These are phyloP conservation scores for Temnopleurus reevesii DNA, from an alignment of 53 echinoderm and acorn worm genomes.

Conservation along the genomic window DNA sequence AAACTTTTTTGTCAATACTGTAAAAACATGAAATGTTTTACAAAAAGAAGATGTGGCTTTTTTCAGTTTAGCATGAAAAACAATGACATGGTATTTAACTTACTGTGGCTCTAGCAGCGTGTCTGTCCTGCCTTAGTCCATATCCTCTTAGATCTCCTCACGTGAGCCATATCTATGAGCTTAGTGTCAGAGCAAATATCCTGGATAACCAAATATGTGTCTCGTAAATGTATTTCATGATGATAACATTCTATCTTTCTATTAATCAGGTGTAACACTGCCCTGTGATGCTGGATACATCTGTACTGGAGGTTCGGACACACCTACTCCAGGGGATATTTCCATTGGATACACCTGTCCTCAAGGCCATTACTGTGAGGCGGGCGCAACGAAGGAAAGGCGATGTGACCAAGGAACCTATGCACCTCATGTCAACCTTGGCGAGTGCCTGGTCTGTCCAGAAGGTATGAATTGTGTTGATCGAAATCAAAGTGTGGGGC, in stretches of 20 bases:
- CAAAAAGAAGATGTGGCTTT: too few relatives aligned
- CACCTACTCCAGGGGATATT: conserved; percentile 74
- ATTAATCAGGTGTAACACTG: conserved; percentile 61
- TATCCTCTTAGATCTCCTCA: too few relatives aligned
- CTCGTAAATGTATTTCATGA: background rate
- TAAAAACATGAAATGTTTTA: too few relatives aligned
- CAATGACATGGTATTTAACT: too few relatives aligned
- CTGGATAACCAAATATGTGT: too few relatives aligned
- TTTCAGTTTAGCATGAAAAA: too few relatives aligned
- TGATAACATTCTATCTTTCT: background rate
- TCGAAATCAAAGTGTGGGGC: background rate
- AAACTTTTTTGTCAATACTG: too few relatives aligned
- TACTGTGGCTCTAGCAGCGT: too few relatives aligned
- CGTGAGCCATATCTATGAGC: too few relatives aligned
- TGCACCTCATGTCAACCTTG: conserved; percentile 73
- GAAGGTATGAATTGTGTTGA: conserved; percentile 63
- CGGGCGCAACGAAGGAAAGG: conserved; percentile 69
- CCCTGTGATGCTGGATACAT: conserved; percentile 85
- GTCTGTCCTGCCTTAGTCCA: too few relatives aligned
- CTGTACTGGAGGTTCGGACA: conserved; percentile 91
- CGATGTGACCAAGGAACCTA: conserved; percentile 90
- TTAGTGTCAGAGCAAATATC: too few relatives aligned
- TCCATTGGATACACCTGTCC: conserved; percentile 89
- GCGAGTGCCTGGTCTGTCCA: conserved; percentile 76
- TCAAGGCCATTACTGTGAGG: conserved; percentile 88